Evolutionary conservation across 1,140 invertebrate genomes (phyloP).

Genomic region (Lutraria rhynchaena): DNA sequence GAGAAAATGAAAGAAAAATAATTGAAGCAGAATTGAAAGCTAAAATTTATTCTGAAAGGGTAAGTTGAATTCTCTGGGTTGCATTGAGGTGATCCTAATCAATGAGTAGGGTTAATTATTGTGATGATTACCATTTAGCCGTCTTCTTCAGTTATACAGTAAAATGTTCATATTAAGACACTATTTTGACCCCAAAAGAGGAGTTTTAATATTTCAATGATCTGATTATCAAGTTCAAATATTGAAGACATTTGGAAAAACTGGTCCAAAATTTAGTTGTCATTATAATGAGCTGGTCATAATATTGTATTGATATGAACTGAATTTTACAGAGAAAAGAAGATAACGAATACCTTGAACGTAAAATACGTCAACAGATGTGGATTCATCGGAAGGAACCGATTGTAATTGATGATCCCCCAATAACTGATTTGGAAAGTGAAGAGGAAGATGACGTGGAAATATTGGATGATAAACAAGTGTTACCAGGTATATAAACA

Average conservation of each 20-base stretch:
- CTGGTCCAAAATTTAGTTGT: background rate
- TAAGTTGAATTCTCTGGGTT: too few relatives aligned
- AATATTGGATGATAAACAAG: slow-evolving; percentile 64
- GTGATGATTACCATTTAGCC: too few relatives aligned
- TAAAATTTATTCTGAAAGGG: slow-evolving; percentile 67
- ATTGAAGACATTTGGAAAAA: background rate
- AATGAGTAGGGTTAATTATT: too few relatives aligned
- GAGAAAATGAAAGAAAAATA: slow-evolving; percentile 67
- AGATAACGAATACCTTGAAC: slow-evolving; percentile 16
- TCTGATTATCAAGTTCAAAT: too few relatives aligned
- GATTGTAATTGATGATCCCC: slow-evolving; percentile 66
- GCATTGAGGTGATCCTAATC: too few relatives aligned
- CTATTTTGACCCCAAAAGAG: too few relatives aligned
- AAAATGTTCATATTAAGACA: too few relatives aligned
- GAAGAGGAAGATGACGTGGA: slow-evolving; percentile 50
- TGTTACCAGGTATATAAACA: slow-evolving; percentile 74
- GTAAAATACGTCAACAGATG: slow-evolving; percentile 70
- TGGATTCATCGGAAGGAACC: slow-evolving; percentile 67
- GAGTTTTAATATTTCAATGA: too few relatives aligned
- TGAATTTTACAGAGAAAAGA: slow-evolving; percentile 25
- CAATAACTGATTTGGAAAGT: slow-evolving; percentile 36
- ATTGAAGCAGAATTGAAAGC: slow-evolving; percentile 67
- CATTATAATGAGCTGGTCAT: too few relatives aligned
- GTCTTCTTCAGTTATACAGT: too few relatives aligned
- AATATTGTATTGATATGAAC: too few relatives aligned